Percentiles rank a stretch among this genome's conserved stretches.
phyloP scores from a whole-genome alignment of 2,888 invertebrate species.

The Ceratothoa steindachneri region DNA sequence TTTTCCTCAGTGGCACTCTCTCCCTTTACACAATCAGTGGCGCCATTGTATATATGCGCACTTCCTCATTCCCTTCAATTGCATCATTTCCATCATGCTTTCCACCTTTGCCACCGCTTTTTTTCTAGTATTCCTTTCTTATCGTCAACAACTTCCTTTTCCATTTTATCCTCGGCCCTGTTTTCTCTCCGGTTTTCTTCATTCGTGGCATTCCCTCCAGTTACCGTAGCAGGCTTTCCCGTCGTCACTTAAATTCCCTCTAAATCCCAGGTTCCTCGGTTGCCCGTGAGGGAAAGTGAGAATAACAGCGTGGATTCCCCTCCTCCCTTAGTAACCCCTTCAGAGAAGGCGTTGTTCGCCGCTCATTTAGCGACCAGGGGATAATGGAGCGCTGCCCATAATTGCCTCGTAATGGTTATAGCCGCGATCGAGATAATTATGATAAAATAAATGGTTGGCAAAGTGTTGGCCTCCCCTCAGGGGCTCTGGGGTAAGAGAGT shows the following conservation, averaged over 20 bases:
- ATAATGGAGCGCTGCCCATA: neutral
- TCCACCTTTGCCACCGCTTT: neutral
- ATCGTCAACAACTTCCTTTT: neutral
- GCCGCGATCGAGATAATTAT: slow-evolving; percentile 3
- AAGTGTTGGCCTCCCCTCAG: neutral
- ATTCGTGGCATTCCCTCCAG: no score
- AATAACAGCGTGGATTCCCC: neutral
- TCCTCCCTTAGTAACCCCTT: neutral
- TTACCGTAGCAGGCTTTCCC: no score
- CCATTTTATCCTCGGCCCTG: neutral
- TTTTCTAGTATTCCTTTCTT: neutral
- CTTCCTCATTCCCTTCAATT: no score
- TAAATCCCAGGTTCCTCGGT: no score
- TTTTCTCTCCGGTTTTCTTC: neutral
- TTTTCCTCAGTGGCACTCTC: neutral
- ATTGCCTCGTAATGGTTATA: slow-evolving; percentile 5
- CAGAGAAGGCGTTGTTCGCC: neutral
- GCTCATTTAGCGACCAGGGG: neutral
- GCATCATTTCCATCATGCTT: neutral
- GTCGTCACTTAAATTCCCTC: no score
- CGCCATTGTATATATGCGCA: no score
- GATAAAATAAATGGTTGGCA: slow-evolving; percentile 12
- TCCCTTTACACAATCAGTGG: no score
- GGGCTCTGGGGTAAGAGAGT: neutral
- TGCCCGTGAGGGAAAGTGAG: no score